Conservation (phyloP, 2,888 invertebrate genomes). For the Heliconius erato region DNA sequence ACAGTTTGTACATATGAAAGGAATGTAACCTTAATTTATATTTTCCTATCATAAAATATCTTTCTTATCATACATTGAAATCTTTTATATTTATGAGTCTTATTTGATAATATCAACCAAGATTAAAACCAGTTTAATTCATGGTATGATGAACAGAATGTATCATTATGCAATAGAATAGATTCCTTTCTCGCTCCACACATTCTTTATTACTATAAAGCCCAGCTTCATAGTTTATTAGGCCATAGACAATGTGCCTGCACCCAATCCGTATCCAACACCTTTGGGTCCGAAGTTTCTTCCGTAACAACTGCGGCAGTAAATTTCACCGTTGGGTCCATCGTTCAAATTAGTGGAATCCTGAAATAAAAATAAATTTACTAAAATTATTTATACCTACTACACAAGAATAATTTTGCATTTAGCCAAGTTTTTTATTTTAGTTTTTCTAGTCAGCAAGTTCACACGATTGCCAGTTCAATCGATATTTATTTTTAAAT, state of each 20-base stretch:
- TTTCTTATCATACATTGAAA: slow-evolving; percentile 60
- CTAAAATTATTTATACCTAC: neutral
- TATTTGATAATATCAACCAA: slow-evolving; percentile 80
- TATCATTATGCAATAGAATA: slow-evolving; percentile 75
- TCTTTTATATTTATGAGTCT: slow-evolving; percentile 72
- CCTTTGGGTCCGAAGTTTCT: slow-evolving; percentile 95
- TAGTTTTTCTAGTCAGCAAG: neutral
- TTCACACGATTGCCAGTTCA: neutral
- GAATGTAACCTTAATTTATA: slow-evolving; percentile 86
- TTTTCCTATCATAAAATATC: slow-evolving; percentile 82
- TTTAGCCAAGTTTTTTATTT: neutral
- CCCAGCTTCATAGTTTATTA: slow-evolving; percentile 85
- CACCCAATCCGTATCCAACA: slow-evolving; percentile 96
- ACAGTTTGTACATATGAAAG: slow-evolving; percentile 84
- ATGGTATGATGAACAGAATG: slow-evolving; percentile 79
- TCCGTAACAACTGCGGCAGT: slow-evolving; percentile 96
- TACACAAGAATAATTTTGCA: no score
- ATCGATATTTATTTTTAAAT: neutral
- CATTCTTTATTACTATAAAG: slow-evolving; percentile 72
- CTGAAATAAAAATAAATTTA: slow-evolving; percentile 64
- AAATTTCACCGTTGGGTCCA: slow-evolving; percentile 96
- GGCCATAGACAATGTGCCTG: slow-evolving; percentile 95
- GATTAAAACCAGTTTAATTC: slow-evolving; percentile 85
- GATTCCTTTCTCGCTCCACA: slow-evolving; percentile 78
- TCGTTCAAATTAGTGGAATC: slow-evolving; percentile 96